Percentiles rank a stretch among this genome's conserved stretches.
Evolutionary conservation across 2,797 vertebrate species (phyloP).

Genomic region (Mus spretus): DNA sequence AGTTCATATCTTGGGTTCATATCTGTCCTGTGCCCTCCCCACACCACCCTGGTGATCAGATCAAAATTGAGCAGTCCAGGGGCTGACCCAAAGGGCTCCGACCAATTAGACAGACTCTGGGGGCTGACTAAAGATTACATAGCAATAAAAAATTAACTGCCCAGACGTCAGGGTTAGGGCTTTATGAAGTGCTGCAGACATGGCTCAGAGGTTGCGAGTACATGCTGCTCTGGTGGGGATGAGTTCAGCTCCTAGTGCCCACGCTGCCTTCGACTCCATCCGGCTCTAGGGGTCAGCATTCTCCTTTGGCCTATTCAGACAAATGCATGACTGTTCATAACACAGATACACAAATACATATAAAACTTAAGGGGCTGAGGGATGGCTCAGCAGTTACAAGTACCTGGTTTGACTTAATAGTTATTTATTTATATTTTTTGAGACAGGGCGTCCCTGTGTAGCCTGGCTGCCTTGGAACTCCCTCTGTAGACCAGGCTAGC

Average conservation of each 20-base stretch:
- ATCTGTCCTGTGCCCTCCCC: background rate
- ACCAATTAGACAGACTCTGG: background rate
- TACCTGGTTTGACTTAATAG: background rate
- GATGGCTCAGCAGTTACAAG: background rate
- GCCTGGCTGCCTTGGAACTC: background rate
- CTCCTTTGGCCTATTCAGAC: background rate
- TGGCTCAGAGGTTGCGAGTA: background rate
- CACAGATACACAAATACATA: background rate
- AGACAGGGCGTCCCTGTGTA: background rate
- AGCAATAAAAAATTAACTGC: background rate
- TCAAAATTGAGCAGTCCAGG: background rate
- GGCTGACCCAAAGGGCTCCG: background rate
- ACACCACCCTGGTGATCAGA: background rate
- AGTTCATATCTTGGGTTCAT: background rate
- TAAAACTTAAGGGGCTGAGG: background rate
- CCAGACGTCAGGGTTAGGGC: background rate
- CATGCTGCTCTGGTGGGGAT: background rate
- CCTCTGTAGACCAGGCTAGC: background rate
- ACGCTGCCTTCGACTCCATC: background rate
- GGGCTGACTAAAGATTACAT: background rate
- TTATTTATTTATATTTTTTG: background rate
- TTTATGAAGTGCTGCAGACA: background rate
- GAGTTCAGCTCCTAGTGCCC: background rate
- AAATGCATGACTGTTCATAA: too few species aligned
- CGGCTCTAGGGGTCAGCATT: too few species aligned